These are phyloP conservation scores for Tauraco hartlaubi DNA, from an alignment of 2,797 vertebrate genomes.

Conservation along the genomic window DNA sequence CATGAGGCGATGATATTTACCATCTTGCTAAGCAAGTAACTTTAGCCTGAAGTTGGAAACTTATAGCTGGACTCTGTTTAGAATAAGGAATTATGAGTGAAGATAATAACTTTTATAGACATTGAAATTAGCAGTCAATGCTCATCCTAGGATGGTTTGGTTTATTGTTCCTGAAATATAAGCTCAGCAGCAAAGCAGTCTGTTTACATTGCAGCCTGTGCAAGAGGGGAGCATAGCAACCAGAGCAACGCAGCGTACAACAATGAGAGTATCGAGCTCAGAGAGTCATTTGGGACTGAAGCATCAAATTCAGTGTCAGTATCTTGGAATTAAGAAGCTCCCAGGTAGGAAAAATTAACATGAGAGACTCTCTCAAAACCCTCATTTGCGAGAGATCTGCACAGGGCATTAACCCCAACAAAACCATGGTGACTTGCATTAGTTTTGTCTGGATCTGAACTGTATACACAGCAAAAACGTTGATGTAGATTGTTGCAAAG, in stretches of 20 bases:
- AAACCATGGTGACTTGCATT: accelerated
- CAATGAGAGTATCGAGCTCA: background rate
- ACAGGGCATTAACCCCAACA: background rate
- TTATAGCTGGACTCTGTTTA: background rate
- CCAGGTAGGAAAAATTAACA: background rate
- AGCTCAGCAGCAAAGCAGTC: background rate
- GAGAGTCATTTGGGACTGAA: too few relatives aligned
- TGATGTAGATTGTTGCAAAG: background rate
- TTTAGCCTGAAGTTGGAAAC: background rate
- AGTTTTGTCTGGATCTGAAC: background rate
- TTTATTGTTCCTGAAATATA: background rate
- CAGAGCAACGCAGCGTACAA: background rate
- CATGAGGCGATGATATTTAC: too few relatives aligned
- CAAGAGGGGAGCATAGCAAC: background rate
- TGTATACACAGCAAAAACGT: background rate
- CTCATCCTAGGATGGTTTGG: background rate
- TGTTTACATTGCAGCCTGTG: background rate
- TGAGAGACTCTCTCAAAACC: background rate
- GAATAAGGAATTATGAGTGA: background rate
- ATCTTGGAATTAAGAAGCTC: background rate
- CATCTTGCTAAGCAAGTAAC: background rate
- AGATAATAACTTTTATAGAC: background rate
- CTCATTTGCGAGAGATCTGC: background rate
- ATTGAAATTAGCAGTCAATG: background rate
- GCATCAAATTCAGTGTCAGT: background rate